Evolutionary conservation across 2,888 invertebrate genomes (phyloP).

Genomic region (Rhagophthalmus giganteus): DNA sequence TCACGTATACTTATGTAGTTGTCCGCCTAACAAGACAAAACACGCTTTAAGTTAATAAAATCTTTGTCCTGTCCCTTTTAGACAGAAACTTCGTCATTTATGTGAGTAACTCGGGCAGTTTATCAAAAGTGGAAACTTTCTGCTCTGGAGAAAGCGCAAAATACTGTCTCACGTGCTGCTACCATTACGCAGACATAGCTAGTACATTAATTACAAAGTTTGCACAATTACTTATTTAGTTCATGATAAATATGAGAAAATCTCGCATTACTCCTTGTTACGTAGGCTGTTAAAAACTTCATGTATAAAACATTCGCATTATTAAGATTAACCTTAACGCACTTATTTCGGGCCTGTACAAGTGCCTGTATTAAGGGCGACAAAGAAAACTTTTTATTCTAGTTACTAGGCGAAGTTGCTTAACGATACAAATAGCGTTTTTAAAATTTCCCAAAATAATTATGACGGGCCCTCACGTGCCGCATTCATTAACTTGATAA

Average conservation of each 20-base stretch:
- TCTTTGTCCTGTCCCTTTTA: constrained; percentile 36
- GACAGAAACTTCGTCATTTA: constrained; percentile 38
- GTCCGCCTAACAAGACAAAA: constrained; percentile 30
- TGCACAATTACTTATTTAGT: constrained; percentile 28
- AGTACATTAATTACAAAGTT: constrained; percentile 32
- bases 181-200: constrained; percentile 24
- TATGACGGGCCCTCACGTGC: too few relatives aligned
- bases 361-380: too few relatives aligned
- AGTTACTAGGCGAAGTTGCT: too few relatives aligned
- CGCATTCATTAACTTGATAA: too few relatives aligned
- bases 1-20: constrained; percentile 28
- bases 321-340: background rate
- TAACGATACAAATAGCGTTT: too few relatives aligned
- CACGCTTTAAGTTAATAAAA: constrained; percentile 36
- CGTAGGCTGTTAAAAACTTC: constrained; percentile 5
- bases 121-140: constrained; percentile 39
- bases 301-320: background rate
- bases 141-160: constrained; percentile 28
- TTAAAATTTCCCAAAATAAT: too few relatives aligned
- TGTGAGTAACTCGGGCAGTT: constrained; percentile 36
- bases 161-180: constrained; percentile 36
- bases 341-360: background rate
- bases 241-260: constrained; percentile 26
- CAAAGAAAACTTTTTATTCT: too few relatives aligned
- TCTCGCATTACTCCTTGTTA: constrained; percentile 19